Evolutionary conservation across 2,113 vertebrate genomes (phyloP).

Genomic region (Phocoena phocoena): DNA sequence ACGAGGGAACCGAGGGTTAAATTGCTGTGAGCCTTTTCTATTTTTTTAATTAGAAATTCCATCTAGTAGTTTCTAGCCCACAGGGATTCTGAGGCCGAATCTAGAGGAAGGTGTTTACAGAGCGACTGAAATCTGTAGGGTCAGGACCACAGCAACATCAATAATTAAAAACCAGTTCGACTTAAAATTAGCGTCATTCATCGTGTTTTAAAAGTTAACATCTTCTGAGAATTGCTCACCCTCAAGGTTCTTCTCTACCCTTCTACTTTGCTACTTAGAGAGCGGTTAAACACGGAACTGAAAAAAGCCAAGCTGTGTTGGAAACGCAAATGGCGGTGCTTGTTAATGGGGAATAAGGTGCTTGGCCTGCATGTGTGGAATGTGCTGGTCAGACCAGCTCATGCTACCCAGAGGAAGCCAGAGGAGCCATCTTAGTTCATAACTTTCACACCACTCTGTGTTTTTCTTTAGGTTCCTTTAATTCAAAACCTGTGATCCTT

Average conservation of each 20-base stretch:
- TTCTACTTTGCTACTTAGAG: constrained; percentile 58
- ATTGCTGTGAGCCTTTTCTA: neutral
- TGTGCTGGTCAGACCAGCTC: neutral
- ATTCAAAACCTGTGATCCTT: constrained; percentile 73
- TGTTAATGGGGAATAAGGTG: constrained; percentile 55
- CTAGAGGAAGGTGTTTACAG: constrained; percentile 60
- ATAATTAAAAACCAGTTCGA: constrained; percentile 65
- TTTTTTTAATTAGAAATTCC: constrained; percentile 71
- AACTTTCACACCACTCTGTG: constrained; percentile 63
- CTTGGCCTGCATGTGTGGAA: neutral
- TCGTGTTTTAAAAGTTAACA: constrained; percentile 69
- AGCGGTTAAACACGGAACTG: constrained; percentile 44
- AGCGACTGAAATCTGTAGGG: constrained; percentile 47
- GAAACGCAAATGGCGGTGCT: neutral
- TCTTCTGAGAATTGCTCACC: constrained; percentile 66
- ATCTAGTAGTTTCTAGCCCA: constrained; percentile 24
- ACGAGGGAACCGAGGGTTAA: neutral
- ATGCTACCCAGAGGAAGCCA: neutral
- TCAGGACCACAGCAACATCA: neutral
- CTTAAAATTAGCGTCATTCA: constrained; percentile 67
- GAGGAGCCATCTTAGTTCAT: neutral
- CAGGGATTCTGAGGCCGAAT: neutral
- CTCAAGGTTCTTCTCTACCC: neutral
- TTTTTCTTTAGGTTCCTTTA: constrained; percentile 65
- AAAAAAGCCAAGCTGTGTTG: constrained; percentile 58